Conservation (phyloP, 2,888 invertebrate genomes). For the Leucophora obtusa region DNA sequence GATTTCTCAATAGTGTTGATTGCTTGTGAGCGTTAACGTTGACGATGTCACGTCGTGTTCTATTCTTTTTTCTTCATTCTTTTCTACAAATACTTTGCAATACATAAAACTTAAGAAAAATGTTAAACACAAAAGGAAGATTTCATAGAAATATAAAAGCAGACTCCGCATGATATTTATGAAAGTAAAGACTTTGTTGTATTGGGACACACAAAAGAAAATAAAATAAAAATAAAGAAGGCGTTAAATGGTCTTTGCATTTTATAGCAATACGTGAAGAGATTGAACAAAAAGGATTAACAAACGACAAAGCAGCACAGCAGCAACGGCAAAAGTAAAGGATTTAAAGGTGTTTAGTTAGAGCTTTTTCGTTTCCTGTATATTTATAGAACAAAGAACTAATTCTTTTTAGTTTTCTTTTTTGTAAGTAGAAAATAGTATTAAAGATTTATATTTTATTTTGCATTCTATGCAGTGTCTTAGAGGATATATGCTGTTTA, state of each 20-base stretch:
- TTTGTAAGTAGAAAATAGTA: too few relatives aligned
- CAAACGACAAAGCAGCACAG: neutral
- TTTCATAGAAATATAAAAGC: neutral
- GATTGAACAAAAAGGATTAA: slow-evolving; percentile 45
- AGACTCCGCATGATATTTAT: slow-evolving; percentile 41
- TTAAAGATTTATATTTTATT: too few relatives aligned
- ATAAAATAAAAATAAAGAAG: slow-evolving; percentile 17
- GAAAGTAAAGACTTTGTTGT: slow-evolving; percentile 30
- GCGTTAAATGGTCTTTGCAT: slow-evolving; percentile 43
- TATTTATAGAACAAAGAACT: neutral
- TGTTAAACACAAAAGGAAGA: neutral
- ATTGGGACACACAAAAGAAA: neutral
- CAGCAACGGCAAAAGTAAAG: neutral
- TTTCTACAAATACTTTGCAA: slow-evolving; percentile 6
- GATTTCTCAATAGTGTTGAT: slow-evolving; percentile 54
- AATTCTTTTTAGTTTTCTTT: too few relatives aligned
- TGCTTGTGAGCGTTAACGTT: slow-evolving; percentile 42
- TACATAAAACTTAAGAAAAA: neutral
- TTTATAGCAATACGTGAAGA: slow-evolving; percentile 43
- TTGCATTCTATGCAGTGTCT: too few relatives aligned
- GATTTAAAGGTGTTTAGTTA: slow-evolving; percentile 19
- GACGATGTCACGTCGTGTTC: slow-evolving; percentile 53
- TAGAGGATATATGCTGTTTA: too few relatives aligned
- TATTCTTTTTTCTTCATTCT: neutral
- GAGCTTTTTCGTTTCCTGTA: neutral